Evolutionary conservation across 1,140 invertebrate genomes (phyloP).

Genomic region (Drosophila sucinea): DNA sequence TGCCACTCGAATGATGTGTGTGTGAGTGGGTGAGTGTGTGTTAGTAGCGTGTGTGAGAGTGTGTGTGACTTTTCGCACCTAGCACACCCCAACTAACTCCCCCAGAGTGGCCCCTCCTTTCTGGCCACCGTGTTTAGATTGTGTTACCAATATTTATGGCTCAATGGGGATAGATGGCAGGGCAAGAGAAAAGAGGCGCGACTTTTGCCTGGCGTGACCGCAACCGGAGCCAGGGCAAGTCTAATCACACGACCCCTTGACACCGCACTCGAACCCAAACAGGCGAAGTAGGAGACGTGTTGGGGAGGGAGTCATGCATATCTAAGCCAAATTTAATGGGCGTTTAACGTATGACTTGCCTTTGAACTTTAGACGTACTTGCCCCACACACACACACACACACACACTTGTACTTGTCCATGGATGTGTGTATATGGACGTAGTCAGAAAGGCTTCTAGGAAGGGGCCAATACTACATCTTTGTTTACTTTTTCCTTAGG

Average conservation of each 20-base stretch:
- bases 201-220: slow-evolving; percentile 73
- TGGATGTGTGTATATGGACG: background rate
- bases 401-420: background rate
- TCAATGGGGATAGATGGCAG: slow-evolving; percentile 61
- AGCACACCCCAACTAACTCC: slow-evolving; percentile 12
- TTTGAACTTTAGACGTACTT: slow-evolving; percentile 62
- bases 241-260: slow-evolving; percentile 66
- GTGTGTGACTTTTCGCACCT: slow-evolving; percentile 76
- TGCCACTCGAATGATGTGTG: slow-evolving; percentile 34
- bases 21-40: slow-evolving; percentile 32
- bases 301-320: slow-evolving; percentile 32
- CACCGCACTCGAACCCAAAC: slow-evolving; percentile 15
- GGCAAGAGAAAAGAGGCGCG: slow-evolving; percentile 18
- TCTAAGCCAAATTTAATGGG: slow-evolving; percentile 72
- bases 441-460: too few species aligned
- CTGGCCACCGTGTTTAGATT: slow-evolving; percentile 71
- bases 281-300: background rate
- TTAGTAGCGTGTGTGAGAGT: slow-evolving; percentile 25
- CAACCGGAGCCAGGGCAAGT: slow-evolving; percentile 47
- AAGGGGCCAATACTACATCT: background rate
- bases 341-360: slow-evolving; percentile 69
- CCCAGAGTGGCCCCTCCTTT: slow-evolving; percentile 36
- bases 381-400: slow-evolving; percentile 45
- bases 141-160: slow-evolving; percentile 82
- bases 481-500: too few species aligned